Evolutionary conservation across 2,113 vertebrate genomes (phyloP).

Genomic region (Saimiri boliviensis): DNA sequence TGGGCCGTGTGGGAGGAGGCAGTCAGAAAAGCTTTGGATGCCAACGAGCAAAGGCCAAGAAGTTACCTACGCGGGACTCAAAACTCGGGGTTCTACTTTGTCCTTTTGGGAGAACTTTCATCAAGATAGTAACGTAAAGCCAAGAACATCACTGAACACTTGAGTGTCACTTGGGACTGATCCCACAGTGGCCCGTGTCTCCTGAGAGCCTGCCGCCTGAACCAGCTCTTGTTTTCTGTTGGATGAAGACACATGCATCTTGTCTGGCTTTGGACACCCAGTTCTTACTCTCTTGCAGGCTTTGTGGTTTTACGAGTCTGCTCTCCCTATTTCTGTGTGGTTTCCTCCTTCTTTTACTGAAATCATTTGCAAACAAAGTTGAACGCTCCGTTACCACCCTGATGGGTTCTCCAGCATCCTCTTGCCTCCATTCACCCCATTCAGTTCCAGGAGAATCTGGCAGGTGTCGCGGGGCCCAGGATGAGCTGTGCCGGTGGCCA

Average conservation of each 20-base stretch:
- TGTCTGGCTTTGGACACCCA: neutral
- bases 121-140: neutral
- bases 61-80: rapidly evolving
- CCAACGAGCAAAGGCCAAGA: neutral
- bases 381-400: neutral
- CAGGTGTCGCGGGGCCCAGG: rapidly evolving
- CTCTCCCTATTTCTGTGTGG: neutral
- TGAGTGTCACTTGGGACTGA: neutral
- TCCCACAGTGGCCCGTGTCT: neutral
- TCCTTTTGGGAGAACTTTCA: no score
- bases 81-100: neutral
- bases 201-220: no score
- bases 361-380: neutral
- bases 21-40: neutral
- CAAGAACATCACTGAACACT: neutral
- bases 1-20: neutral
- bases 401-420: neutral
- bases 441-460: neutral
- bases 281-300: neutral
- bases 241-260: rapidly evolving
- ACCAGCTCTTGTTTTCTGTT: neutral
- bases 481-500: neutral
- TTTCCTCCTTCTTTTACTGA: neutral
- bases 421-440: rapidly evolving
- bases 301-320: neutral